Conservation (phyloP, 2,113 vertebrate species). For the Micronycteris hirsuta region DNA sequence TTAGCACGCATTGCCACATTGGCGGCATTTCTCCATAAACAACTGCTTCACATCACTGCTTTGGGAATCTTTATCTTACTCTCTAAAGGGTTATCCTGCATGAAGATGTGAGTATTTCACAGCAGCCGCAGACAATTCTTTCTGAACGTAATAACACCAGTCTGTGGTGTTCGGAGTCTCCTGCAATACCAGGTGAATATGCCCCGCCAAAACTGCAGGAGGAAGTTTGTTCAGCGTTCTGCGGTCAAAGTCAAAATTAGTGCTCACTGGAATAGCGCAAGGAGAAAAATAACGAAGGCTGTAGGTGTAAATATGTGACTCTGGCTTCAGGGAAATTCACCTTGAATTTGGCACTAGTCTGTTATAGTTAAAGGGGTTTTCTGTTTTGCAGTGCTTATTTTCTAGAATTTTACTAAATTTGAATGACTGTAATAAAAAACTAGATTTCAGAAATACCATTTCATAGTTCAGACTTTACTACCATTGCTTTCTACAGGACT, state of each 20-base stretch:
- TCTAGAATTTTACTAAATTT: neutral
- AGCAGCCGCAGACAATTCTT: slow-evolving; percentile 12
- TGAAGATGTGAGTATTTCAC: slow-evolving; percentile 58
- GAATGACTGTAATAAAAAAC: neutral
- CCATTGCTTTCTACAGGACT: neutral
- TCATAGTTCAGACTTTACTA: neutral
- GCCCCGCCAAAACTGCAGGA: neutral
- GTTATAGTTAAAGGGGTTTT: neutral
- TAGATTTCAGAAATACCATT: neutral
- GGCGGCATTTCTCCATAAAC: neutral
- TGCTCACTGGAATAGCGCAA: neutral
- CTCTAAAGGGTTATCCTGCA: neutral
- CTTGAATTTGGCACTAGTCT: neutral
- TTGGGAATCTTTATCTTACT: slow-evolving; percentile 47
- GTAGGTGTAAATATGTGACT: neutral
- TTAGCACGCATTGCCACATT: neutral
- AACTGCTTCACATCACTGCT: neutral
- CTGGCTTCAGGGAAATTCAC: neutral
- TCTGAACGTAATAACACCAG: slow-evolving; percentile 11
- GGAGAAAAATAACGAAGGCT: neutral
- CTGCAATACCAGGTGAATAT: neutral
- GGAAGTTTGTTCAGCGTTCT: neutral
- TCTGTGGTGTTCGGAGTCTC: neutral
- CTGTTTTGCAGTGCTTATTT: neutral
- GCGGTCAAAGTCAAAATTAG: neutral